phyloP scores from a whole-genome alignment of 2,888 invertebrate species.

The Sarcophaga rosellei region DNA sequence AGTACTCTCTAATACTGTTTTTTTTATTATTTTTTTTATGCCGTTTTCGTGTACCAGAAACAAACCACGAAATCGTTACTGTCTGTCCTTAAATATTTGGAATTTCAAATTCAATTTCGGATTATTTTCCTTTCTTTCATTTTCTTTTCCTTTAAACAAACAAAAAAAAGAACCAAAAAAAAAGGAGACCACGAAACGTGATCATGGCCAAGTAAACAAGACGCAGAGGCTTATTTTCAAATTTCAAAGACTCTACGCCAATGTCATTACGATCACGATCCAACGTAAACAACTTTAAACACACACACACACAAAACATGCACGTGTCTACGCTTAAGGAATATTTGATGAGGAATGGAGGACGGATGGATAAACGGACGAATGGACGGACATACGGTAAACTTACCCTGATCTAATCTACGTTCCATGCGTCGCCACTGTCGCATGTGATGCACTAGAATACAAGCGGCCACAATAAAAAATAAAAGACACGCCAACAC shows the following conservation, averaged over 20 bases:
- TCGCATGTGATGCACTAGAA: constrained; percentile 89
- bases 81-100: constrained; percentile 62
- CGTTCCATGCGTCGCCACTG: constrained; percentile 91
- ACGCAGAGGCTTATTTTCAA: constrained; percentile 11
- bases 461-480: constrained; percentile 89
- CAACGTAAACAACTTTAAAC: constrained; percentile 43
- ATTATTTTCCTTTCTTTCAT: constrained; percentile 34
- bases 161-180: background rate
- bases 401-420: constrained; percentile 89
- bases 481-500: constrained; percentile 90
- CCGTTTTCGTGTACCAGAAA: background rate
- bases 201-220: constrained; percentile 50
- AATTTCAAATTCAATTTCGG: constrained; percentile 69
- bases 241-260: background rate
- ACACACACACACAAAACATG: constrained; percentile 9
- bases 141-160: background rate
- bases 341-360: constrained; percentile 46
- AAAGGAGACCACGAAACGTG: constrained; percentile 48
- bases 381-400: background rate
- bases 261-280: constrained; percentile 50
- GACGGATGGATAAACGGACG: background rate
- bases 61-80: background rate
- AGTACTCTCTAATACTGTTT: background rate
- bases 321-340: constrained; percentile 44
- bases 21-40: background rate